Evolutionary conservation across 1,140 invertebrate species (phyloP), one percentile per base, ranked within the genome.

Genomic region (Delia radicum): DNA sequence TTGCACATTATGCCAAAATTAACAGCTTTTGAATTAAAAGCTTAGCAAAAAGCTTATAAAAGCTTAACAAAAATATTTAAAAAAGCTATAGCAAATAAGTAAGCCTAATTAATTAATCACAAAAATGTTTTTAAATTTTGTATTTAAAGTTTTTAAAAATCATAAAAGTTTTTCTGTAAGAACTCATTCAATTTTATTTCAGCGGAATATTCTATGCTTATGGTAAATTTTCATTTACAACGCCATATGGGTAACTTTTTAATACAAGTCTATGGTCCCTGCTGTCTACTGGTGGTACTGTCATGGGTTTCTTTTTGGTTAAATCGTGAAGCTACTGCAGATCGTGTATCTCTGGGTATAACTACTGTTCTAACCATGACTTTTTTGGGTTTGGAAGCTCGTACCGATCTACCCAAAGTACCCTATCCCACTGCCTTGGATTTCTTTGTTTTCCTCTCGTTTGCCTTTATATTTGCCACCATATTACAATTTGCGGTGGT

Each of bases 261-360:
- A 1, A 94, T 96, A 77, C 94, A 96, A 88, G 94, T 96, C 7
- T 96, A 96, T 81, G 91, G 94, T 0, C 95, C 95, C 1, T 96
- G 95, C 79, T 91, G 82, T 31, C 89, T 97, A 55, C 89, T 96
- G 5, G 94, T 96, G 2, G 93, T 95, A 5, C 87, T 96, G 0
- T 95, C 94, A 0, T 97, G 95, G 95, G 94, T 97, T 0, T 95
- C 94, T 8, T 96, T 97, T 81, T 97, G 94, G 94, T 89, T 96
- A 37, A 96, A 96, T 85, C 86, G 95, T 71, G 95, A 96, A 87
- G 95, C 95, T 1, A 96, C 94, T 0, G 93, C 94, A 0, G 95
- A 96, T 87, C 87, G 95, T 78, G 93, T 96, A 0, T 94, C 93
- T 0, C 86, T 96, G 5, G 94, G 95, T 28, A 94, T 96, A 13